phyloP scores from a whole-genome alignment of 2,113 vertebrate genomes.

The Hassar affinis region DNA sequence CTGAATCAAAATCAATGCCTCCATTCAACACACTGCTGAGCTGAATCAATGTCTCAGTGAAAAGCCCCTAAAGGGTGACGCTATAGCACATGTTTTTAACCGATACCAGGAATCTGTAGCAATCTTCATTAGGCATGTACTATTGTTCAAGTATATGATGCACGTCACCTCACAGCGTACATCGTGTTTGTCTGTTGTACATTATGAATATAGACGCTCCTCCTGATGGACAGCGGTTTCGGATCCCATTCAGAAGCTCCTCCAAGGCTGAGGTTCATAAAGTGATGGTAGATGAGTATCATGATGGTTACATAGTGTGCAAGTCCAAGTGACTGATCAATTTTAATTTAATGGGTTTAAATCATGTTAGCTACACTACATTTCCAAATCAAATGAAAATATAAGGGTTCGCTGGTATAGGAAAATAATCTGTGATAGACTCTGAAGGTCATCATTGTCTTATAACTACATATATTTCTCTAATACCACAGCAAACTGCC shows the following conservation, averaged over 20 bases:
- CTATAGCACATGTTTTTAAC: not conserved
- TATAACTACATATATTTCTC: not conserved
- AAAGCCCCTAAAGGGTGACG: not conserved
- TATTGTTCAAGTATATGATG: not conserved
- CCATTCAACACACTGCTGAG: slow-evolving; percentile 6
- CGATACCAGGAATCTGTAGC: not conserved
- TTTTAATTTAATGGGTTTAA: not conserved
- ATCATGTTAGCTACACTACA: not conserved
- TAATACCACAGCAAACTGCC: not conserved
- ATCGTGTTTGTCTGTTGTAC: not conserved
- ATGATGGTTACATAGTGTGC: not conserved
- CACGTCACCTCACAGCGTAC: not conserved
- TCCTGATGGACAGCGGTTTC: not conserved
- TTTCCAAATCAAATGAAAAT: too few species aligned
- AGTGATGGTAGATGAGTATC: not conserved
- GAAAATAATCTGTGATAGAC: not conserved
- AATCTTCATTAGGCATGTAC: not conserved
- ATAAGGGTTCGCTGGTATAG: not conserved
- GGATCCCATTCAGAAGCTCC: not conserved
- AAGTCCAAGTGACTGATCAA: not conserved
- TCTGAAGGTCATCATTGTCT: not conserved
- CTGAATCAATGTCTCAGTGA: slow-evolving; percentile 25
- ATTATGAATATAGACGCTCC: too few species aligned
- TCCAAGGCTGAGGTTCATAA: not conserved
- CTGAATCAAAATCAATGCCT: slow-evolving; percentile 26